Evolutionary conservation across 2,113 vertebrate species (phyloP), one percentile per base, ranked within the genome.

Genomic region (Eublepharis macularius): DNA sequence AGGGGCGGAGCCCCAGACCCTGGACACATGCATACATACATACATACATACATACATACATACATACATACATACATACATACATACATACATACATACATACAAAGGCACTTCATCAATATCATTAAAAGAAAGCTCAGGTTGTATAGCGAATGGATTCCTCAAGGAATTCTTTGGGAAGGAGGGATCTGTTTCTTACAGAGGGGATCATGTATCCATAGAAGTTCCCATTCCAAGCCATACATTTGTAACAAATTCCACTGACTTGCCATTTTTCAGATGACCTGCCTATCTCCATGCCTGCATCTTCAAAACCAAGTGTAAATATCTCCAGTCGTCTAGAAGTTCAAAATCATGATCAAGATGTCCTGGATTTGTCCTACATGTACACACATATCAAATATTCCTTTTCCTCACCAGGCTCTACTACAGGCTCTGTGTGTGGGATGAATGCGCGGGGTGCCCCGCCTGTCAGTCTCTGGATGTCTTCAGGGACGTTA

Each of bases 381-480:
- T 41, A n/a, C 17, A 2, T 79, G 14, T 21, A 24, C 8, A 21
- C 0, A 39, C 21, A 24, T 47, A 76, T 73, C 45, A 76, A 49
- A 63, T 80, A 4, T 43, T n/a, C 6, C 39, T 78, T 39, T 78
- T 10, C 29, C 17, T 49, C 11, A 51, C 10, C 29, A 60, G 11
- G 49, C 77, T 72, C 47, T 43, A 43, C 6, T 63, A 68, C 16
- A 32, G 34, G 24, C 8, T 12, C 2, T 26, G 16, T 77, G 21
- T 2, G 14, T 29, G 1, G 70, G 90, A 68, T 8, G 41, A 39
- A 24, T 0, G 19, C 41, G 24, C 12, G 0, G 34, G 13, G 54
- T 85, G 47, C 43, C 86, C 89, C 66, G 69, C 85, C 84, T 86
- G 74, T 93, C 86, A 91, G 85, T 94, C 82, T 36, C 47, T 78